Evolutionary conservation across 2,888 invertebrate genomes (phyloP), one percentile per base, ranked within the genome.

Genomic region (Gnatocerus cornutus): DNA sequence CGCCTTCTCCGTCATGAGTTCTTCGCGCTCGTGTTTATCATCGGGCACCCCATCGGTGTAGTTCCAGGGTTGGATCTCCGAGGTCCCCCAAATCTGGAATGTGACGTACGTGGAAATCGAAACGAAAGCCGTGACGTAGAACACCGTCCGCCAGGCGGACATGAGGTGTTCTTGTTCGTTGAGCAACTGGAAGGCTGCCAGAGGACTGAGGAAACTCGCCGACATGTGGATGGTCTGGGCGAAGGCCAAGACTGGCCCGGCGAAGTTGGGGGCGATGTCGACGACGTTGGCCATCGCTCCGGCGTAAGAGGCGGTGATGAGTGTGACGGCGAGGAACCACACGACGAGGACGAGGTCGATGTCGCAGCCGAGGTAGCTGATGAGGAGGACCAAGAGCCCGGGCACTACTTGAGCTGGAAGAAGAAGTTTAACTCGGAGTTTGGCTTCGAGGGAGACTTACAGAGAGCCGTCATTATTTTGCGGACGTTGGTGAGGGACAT

Each of bases 201-300:
- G 81, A 0, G 92, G 92, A 55, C 91, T 91, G 37, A 92, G 78
- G 79, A 92, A 92, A 77, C 91, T 91, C 27, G 92, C 92, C 8
- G 90, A 88, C 92, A 92, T 92, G 82, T 92, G 92, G 76, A 92
- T 91, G n/a, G 92, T 92, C 85, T 92, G 92, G 74, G 91, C 91
- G 81, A 92, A 92, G 9, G 92, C 91, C 73, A 92, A 83, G 48
- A 92, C 90, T 30, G 91, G 91, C 58, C 90, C 93, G 58, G 93
- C 92, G 77, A 91, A 90, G 84, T 93, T 92, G n/a, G 93, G 92
- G 0, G 92, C 91, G 68, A 93, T 90, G 81, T 93, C 93, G 10
- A 93, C 91, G 71, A 92, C 90, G 78, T 90, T 92, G 0, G 92
- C 92, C 90, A 92, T 92, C 2, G 92, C 92, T 37, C 92, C 92